Conservation (phyloP, 2,113 vertebrate species). For the Strigops habroptila region DNA sequence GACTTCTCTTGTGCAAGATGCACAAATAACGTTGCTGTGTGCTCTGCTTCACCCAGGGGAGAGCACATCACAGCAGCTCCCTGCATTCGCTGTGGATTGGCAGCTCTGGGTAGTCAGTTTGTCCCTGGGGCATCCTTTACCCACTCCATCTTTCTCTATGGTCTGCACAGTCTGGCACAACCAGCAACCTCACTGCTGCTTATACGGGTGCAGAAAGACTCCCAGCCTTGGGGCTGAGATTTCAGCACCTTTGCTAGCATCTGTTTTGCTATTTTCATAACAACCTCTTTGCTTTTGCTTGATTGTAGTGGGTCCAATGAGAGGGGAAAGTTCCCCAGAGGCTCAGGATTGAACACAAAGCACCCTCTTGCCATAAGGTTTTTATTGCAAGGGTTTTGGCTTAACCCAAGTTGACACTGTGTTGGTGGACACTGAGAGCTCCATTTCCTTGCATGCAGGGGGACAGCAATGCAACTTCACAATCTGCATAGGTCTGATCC, state of each 20-base stretch:
- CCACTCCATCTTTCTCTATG: rapidly evolving
- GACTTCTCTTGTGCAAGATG: not conserved
- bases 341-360: not conserved
- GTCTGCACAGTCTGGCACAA: not conserved
- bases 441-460: rapidly evolving
- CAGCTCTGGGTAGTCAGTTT: not conserved
- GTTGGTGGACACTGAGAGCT: not conserved
- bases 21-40: rapidly evolving
- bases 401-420: not conserved
- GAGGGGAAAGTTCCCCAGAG: not conserved
- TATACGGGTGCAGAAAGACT: not conserved
- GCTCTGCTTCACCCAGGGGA: not conserved
- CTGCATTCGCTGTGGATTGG: rapidly evolving
- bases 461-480: not conserved
- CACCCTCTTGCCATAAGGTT: not conserved
- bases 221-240: not conserved
- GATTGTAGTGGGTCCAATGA: not conserved
- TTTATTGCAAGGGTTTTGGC: not conserved
- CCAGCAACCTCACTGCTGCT: not conserved
- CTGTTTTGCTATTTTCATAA: not conserved
- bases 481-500: not conserved
- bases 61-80: not conserved
- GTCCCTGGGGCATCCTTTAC: not conserved
- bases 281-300: not conserved
- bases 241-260: not conserved